Percentiles rank a stretch among this genome's conserved stretches.
Evolutionary conservation across 2,113 vertebrate species (phyloP).

Genomic region (Sigmodon hispidus): DNA sequence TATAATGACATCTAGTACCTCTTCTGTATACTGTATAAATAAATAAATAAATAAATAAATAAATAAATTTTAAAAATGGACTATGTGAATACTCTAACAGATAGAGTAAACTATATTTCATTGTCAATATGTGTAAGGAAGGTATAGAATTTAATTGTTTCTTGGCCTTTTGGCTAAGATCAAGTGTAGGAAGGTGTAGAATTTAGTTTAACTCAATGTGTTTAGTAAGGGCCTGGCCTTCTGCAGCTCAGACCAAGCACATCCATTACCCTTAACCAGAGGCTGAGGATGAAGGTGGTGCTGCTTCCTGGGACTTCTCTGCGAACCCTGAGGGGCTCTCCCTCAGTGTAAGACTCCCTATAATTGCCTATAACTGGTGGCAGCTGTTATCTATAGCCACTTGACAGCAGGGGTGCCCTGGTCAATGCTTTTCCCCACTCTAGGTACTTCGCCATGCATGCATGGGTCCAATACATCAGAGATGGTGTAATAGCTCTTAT

Average conservation of each 20-base stretch:
- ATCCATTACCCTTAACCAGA: background rate
- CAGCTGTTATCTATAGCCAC: background rate
- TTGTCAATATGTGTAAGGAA: background rate
- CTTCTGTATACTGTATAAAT: too few species aligned
- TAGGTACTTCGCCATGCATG: background rate
- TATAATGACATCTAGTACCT: too few species aligned
- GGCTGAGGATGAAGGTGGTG: background rate
- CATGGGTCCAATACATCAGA: background rate
- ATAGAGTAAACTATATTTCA: background rate
- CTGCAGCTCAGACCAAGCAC: background rate
- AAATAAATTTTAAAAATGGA: too few species aligned
- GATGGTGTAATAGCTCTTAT: background rate
- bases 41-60: too few species aligned
- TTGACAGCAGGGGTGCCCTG: too few species aligned
- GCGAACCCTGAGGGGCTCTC: background rate
- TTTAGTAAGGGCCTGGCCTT: background rate
- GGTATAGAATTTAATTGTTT: constrained; percentile 25
- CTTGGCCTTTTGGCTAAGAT: too few species aligned
- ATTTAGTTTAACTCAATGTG: constrained; percentile 34
- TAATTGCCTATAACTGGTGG: background rate
- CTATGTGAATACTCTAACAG: background rate
- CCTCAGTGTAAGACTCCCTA: background rate
- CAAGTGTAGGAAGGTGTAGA: background rate
- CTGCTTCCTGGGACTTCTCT: background rate
- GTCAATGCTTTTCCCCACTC: background rate